Base-by-base conservation (phyloP, 1,140 invertebrate genomes). In the Bombus polaris region DNA sequence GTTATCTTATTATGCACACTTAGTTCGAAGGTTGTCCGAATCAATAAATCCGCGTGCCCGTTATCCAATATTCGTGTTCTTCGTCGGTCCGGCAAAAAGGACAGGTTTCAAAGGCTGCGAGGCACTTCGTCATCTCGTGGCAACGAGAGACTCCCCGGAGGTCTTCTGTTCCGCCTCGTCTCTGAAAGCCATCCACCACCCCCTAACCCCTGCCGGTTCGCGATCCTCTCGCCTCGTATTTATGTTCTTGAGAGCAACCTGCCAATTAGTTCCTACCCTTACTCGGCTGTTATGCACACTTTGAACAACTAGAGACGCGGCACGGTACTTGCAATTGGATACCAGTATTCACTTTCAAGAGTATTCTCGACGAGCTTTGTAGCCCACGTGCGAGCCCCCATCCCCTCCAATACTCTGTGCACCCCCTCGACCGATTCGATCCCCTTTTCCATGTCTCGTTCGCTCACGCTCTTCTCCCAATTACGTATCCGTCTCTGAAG, bases 311-410 rank as follows among this genome's bases (percentile, higher is more conserved):
- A 85, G 84, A 88, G 87, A 91, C 89, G 88, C 83, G 82, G 86
- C 75, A 74, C 85, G 88, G 75, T 88, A 89, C 85, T 79, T 87
- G 90, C 90, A 90, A 91, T 87, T 87, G 78, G 89, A 91, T 91
- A 91, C 87, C 81, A 81, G 89, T 90, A 91, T 90, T 91, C 87
- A 87, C 90, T 91, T 90, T 89, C 85, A 91, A 91, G 87, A 90
- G 89, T 91, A 91, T 91, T 90, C 90, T 89, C 87, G 82, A 84
- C 87, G 83, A 76, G 87, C 90, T 91, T 90, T 91, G 85, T 90
- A 87, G 78, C 71, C 82, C 88, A 81, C 88, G 88, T 85, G 83
- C 86, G 70, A 75, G 37, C 53, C 79, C 70, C 87, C 35, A 53
- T 28, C 59, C 59, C 25, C 25, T 59, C 57, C 59, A 13, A 62